phyloP scores from a whole-genome alignment of 1,140 invertebrate species.

The Neodiprion pinetum region DNA sequence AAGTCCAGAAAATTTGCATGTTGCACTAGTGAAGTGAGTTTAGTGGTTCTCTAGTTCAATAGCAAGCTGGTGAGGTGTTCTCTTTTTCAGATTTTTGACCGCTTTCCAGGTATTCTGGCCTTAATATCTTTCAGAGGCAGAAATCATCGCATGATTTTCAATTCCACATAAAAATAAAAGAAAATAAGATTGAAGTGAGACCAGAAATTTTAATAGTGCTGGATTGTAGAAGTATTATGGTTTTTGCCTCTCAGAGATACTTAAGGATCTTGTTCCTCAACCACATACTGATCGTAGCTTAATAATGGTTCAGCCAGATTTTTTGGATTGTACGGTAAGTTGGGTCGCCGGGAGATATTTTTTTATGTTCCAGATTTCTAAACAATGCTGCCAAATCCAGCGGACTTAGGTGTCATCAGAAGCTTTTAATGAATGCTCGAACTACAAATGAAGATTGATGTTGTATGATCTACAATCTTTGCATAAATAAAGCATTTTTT shows the following conservation, averaged over 20 bases:
- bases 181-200: no score
- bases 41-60: slow-evolving; percentile 5
- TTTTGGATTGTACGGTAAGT: background rate
- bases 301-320: background rate
- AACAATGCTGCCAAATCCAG: background rate
- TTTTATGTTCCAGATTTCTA: background rate
- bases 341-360: background rate
- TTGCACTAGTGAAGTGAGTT: slow-evolving; percentile 3
- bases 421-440: background rate
- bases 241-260: no score
- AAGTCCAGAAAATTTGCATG: background rate
- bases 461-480: background rate
- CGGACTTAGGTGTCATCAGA: background rate
- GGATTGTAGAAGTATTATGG: no score
- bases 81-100: background rate
- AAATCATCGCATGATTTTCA: no score
- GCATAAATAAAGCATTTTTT: background rate
- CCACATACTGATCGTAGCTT: background rate
- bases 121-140: background rate
- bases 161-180: no score
- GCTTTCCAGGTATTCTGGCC: background rate
- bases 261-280: no score
- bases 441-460: background rate
- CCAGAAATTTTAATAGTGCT: no score
- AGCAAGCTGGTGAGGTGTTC: background rate